Percentiles rank a stretch among this genome's conserved stretches.
phyloP scores from a whole-genome alignment of 92 coral and sea anemone genomes.

The Ricordea florida region DNA sequence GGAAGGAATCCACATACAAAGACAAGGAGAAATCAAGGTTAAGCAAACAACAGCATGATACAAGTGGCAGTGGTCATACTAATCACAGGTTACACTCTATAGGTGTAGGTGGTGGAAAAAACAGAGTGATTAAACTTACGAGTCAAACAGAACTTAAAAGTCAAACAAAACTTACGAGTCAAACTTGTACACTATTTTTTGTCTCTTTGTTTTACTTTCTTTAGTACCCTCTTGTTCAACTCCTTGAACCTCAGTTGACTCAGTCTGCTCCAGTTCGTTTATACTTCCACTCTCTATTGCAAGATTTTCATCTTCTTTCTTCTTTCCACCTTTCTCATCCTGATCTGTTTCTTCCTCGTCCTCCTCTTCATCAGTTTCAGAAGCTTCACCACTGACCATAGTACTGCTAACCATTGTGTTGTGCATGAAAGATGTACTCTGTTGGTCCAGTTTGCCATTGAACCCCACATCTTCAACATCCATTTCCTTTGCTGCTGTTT shows the following conservation, averaged over 20 bases:
- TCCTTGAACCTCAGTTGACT: background rate
- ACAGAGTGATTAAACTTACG: too few relatives aligned
- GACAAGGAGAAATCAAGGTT: background rate
- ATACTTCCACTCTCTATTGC: background rate
- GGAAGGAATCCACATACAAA: background rate
- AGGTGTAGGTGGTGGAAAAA: too few relatives aligned
- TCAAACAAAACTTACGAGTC: conserved; percentile 76
- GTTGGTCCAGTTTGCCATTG: conserved; percentile 43
- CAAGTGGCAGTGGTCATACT: too few relatives aligned
- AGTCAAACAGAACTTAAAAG: too few relatives aligned
- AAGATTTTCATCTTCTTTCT: conserved; percentile 4
- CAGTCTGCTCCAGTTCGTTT: conserved; percentile 22
- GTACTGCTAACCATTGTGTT: conserved; percentile 87
- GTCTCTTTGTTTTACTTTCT: conserved; percentile 58
- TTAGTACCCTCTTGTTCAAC: background rate
- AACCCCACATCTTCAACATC: conserved; percentile 10
- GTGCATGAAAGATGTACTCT: conserved; percentile 72
- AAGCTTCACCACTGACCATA: conserved; percentile 94
- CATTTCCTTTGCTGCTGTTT: background rate
- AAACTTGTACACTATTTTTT: conserved; percentile 75
- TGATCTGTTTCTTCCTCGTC: conserved; percentile 67
- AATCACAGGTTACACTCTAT: too few relatives aligned
- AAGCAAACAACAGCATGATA: too few relatives aligned
- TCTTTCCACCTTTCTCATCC: background rate
- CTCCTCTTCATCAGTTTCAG: conserved; percentile 92